phyloP scores from a whole-genome alignment of 2,113 vertebrate genomes.

The Cyprinus carpio region DNA sequence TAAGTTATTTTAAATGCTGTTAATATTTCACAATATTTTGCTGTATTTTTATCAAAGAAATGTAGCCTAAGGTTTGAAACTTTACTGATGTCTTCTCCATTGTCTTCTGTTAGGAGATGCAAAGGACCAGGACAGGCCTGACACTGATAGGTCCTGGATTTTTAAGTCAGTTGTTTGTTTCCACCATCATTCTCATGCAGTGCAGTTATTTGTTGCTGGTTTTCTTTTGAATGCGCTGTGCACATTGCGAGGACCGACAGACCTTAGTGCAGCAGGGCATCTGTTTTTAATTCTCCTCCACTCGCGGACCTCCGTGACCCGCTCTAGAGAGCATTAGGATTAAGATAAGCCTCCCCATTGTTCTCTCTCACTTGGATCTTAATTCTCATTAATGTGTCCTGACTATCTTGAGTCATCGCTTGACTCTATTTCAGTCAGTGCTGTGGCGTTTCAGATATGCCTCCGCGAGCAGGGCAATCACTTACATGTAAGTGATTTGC shows the following conservation, averaged over 20 bases:
- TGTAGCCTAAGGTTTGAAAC: background rate
- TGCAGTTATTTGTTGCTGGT: slow-evolving; percentile 43
- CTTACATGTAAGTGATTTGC: slow-evolving; percentile 13
- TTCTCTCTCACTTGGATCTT: slow-evolving; percentile 36
- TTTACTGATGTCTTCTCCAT: background rate
- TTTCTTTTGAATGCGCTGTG: slow-evolving; percentile 35
- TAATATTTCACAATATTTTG: background rate
- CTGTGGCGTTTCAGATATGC: background rate
- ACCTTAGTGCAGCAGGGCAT: slow-evolving; percentile 14
- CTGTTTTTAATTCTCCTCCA: slow-evolving; percentile 58
- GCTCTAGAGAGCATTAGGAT: slow-evolving; percentile 48
- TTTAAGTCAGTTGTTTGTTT: slow-evolving; percentile 42
- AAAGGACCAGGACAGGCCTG: slow-evolving; percentile 24
- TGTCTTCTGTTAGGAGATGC: background rate
- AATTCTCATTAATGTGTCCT: slow-evolving; percentile 52
- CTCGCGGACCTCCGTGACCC: slow-evolving; percentile 28
- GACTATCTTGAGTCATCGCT: slow-evolving; percentile 29
- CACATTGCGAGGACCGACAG: background rate
- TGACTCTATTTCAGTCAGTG: slow-evolving; percentile 14
- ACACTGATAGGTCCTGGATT: slow-evolving; percentile 41
- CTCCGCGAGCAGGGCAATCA: slow-evolving; percentile 14
- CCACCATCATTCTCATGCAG: slow-evolving; percentile 46
- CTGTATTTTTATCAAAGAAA: background rate
- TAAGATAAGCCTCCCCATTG: slow-evolving; percentile 51
- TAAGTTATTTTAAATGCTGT: background rate